Evolutionary conservation across 2,888 invertebrate genomes (phyloP).

Genomic region (Mamestra brassicae): DNA sequence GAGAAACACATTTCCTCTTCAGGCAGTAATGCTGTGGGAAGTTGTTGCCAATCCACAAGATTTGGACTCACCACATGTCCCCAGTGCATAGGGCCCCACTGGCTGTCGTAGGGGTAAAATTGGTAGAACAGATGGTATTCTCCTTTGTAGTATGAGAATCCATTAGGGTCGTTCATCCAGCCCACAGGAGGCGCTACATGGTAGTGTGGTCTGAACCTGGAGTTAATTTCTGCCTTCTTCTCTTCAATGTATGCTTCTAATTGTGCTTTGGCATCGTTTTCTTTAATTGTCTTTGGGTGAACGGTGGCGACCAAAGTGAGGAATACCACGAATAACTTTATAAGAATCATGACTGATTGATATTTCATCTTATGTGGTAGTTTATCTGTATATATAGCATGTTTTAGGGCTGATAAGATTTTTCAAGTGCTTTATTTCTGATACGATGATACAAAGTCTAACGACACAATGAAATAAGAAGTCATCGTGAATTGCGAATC

Average conservation of each 20-base stretch:
- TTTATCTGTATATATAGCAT: constrained; percentile 4
- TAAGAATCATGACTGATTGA: constrained; percentile 12
- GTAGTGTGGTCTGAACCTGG: constrained; percentile 79
- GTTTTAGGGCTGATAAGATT: constrained; percentile 4
- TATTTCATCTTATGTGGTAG: neutral
- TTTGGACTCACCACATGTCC: constrained; percentile 87
- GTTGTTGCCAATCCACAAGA: constrained; percentile 87
- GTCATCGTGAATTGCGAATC: neutral
- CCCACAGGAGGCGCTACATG: constrained; percentile 86
- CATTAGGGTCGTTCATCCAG: constrained; percentile 91
- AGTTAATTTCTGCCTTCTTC: constrained; percentile 71
- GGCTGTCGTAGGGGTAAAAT: constrained; percentile 85
- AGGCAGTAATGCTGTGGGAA: constrained; percentile 87
- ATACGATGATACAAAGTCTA: constrained; percentile 3
- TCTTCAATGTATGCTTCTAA: constrained; percentile 80
- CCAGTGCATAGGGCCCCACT: constrained; percentile 90
- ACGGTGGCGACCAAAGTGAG: constrained; percentile 67
- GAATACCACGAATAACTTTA: constrained; percentile 36
- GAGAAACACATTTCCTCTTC: constrained; percentile 86
- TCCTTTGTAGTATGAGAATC: constrained; percentile 88
- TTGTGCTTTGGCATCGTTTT: constrained; percentile 53
- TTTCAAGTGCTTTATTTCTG: constrained; percentile 11
- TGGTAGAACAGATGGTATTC: constrained; percentile 90
- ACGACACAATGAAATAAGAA: neutral
- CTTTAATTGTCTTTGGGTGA: constrained; percentile 61